Conservation (phyloP, 2,888 invertebrate species). For the Seladonia tumulorum region DNA sequence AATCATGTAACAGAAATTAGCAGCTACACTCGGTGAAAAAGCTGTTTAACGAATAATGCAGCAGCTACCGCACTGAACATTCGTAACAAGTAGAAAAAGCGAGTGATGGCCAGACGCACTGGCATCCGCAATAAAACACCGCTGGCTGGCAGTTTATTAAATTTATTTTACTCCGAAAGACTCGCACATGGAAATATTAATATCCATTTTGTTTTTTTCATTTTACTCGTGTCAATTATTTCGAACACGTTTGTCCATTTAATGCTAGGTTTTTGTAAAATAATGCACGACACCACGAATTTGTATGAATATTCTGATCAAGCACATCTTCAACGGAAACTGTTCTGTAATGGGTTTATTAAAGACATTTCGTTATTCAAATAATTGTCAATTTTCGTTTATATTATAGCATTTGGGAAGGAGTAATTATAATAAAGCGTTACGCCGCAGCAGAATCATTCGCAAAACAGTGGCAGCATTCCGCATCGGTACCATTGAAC, state of each 20-base stretch:
- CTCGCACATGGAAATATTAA: not conserved
- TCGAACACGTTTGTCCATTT: not conserved
- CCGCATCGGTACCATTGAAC: conserved; percentile 21
- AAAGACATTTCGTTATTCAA: not conserved
- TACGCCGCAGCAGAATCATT: not conserved
- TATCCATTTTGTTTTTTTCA: too few species aligned
- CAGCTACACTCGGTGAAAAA: not conserved
- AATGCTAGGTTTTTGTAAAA: not conserved
- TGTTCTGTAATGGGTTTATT: not conserved
- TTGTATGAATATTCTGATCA: not conserved
- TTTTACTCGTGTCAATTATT: not conserved
- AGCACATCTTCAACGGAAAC: not conserved
- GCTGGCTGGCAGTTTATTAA: not conserved
- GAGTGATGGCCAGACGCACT: not conserved
- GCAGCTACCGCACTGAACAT: not conserved
- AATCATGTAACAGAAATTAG: not conserved
- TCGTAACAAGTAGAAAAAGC: not conserved
- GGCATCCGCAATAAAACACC: not conserved
- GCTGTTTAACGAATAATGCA: not conserved
- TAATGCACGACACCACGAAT: not conserved
- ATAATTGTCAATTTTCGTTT: conserved; percentile 22
- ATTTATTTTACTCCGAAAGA: not conserved
- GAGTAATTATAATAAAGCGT: conserved; percentile 44
- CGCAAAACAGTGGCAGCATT: conserved; percentile 34
- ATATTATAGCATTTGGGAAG: not conserved